Base-by-base conservation (phyloP, 2,797 vertebrate genomes). In the Micropoecilia bifurca region DNA sequence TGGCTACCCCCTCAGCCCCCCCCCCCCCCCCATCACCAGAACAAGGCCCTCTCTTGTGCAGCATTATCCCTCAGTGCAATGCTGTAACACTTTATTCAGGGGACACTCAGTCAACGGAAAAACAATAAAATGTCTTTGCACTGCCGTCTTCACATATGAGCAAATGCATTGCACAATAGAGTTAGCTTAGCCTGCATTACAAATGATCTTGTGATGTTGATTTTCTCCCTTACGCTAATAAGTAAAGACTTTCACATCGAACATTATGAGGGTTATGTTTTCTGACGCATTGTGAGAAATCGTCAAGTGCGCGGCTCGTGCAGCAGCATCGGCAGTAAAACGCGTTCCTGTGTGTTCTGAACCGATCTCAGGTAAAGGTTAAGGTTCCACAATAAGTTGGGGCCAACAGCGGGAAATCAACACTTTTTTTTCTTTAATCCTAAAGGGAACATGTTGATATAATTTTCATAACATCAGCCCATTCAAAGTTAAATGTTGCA, bases 21-120 rank as follows among this genome's bases (percentile, higher is more conserved):
- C 41, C 7, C 74, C 8, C 20, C 73, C 74, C 72, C 71, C 81
- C 76, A 78, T 74, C 74, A 53, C 84, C 80, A 86, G 83, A 86
- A 83, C 85, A 79, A 86, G 88, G 75, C 76, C 87, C 68, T 87
- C 69, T 83, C 84, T 84, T 85, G 78, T 84, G 66, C 41, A 81
- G 77, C 80, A 89, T 92, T 80, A 90, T 91, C 90, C 50, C 75
- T 74, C 46, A 43, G 73, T 86, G 83, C 85, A 77, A 88, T 74
- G 75, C 73, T 79, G 83, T 85, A 72, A 85, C 4, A 16, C 36
- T n/a, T 75, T 83, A 84, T 79, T 80, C 48, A 84, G 22, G 28
- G 20, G 77, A 81, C 30, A 57, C 30, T 73, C 71, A 39, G 53
- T 55, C 50, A 57, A 57, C 7, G 43, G 74, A 75, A 20, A 28